Base-by-base conservation (phyloP, 2,888 invertebrate species). In the Aleiodes alternator region DNA sequence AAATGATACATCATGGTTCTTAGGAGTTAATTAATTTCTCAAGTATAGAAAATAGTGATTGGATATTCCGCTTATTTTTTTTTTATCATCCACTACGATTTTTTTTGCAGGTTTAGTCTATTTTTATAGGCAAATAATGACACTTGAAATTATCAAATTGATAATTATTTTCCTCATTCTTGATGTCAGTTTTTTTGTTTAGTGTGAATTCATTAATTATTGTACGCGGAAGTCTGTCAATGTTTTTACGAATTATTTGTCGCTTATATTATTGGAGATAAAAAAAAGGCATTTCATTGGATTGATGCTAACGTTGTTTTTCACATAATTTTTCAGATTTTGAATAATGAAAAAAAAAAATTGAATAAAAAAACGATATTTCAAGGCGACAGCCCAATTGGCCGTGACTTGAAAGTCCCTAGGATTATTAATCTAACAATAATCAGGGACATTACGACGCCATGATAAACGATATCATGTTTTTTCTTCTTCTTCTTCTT, bases 101-200 rank as follows among this genome's bases (percentile, higher is more conserved):
- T 55, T 12, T 16, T 11, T 64, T 48, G 43, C 48, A 23, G 11
- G 23, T n/a, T 7, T 4, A 48, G 48, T 64, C 64, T 64, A 64
- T 43, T 64, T 61, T 43, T n/a, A 43, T 64, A 43, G 11, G 34
- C 48, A 64, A 64, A 64, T 64, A 64, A 48, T 64, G 64, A 59
- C 59, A 59, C 29, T 59, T 64, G 56, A 43, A 43, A 48, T 64
- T 6, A 16, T 55, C 14, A 64, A 61, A 23, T 64, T 43, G 14
- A 55, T n/a, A n/a, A 64, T 64, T 48, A 14, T 64, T 64, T 64
- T 64, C 64, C 64, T 64, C 64, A 64, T 64, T 64, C 64, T 64
- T n/a, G 16, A 43, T 8, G 2, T 9, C 43, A 7, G 7, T 55
- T 16, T 16, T 59, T 8, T 31, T 57, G 7, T 31, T n/a, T 14